Evolutionary conservation across 2,797 vertebrate species (phyloP).

Genomic region (Phataginus tetradactyla): DNA sequence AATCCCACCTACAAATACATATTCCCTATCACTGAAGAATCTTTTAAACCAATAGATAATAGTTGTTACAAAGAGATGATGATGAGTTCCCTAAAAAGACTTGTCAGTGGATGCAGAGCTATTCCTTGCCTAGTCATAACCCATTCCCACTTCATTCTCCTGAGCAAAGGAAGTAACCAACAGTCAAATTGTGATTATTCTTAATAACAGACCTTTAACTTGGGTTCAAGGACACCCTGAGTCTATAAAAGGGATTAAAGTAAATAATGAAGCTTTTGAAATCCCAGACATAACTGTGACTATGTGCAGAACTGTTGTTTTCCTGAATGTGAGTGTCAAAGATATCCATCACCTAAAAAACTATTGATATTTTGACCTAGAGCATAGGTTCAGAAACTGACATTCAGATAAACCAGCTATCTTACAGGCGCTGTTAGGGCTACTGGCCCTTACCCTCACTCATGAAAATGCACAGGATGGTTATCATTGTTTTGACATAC

Average conservation of each 20-base stretch:
- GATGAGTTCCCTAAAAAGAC: neutral
- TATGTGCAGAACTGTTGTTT: neutral
- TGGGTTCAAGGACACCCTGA: constrained; percentile 1
- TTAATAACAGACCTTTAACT: constrained; percentile 34
- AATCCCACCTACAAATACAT: neutral
- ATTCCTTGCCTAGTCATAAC: constrained; percentile 30
- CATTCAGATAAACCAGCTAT: constrained; percentile 3
- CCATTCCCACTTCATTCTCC: neutral
- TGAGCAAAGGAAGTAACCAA: constrained; percentile 31
- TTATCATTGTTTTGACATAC: neutral
- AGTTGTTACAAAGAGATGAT: constrained; percentile 34
- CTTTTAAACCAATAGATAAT: neutral
- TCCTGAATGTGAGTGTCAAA: constrained; percentile 32
- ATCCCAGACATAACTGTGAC: constrained; percentile 25
- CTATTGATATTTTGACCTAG: neutral
- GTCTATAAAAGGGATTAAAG: constrained; percentile 12
- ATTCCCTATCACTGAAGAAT: neutral
- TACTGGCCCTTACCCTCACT: neutral
- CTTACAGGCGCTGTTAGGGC: neutral
- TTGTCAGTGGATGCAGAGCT: constrained; percentile 59
- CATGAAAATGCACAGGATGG: neutral
- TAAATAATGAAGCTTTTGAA: constrained; percentile 33
- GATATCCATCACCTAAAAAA: neutral
- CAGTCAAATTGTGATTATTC: constrained; percentile 36
- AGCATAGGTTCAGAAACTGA: constrained; percentile 27